Base-by-base conservation (phyloP, 2,888 invertebrate species). In the Cremastinae sp. region DNA sequence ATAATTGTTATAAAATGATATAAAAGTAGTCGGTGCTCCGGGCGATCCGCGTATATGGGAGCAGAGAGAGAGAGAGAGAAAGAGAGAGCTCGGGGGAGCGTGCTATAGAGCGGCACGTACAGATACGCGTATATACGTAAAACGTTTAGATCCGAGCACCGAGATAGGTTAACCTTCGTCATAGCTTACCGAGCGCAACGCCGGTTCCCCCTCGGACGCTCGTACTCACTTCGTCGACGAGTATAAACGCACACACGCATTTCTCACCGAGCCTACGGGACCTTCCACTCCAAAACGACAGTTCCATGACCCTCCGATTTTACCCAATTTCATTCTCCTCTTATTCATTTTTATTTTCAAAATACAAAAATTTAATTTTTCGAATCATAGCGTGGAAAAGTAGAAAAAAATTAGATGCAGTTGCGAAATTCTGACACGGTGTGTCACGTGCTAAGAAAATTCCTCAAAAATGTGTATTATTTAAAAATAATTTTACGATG, bases 151-250 rank as follows among this genome's bases (percentile, higher is more conserved):
- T 88, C 85, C 84, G 81, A 82, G 81, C 81, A 79, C 78, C 62
- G 78, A 87, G 88, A 88, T 88, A 87, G 84, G 82, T 83, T 87
- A 87, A 88, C 87, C 88, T 88, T 87, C 88, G 88, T 88, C 88
- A 87, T 86, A 88, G 87, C 84, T 87, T 87, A 84, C 87, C 85
- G 83, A 88, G 87, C 88, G 81, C 87, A 84, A 87, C 86, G 87
- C 86, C 86, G 86, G 83, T 85, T 84, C 74, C 80, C 78, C 74
- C 78, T 79, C 78, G 78, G 75, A 74, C 80, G 78, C 79, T 80
- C 80, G 79, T 80, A 81, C 78, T 80, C 78, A 73, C 76, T 73
- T 76, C 77, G 78, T 66, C 72, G 75, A 80, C 78, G 80, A 79
- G 80, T 72, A 68, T 28, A 74, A 75, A 72, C 72, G 70, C 73